Conservation (phyloP, 92 coral and sea anemone genomes). For the Umimayanthus kanabou region DNA sequence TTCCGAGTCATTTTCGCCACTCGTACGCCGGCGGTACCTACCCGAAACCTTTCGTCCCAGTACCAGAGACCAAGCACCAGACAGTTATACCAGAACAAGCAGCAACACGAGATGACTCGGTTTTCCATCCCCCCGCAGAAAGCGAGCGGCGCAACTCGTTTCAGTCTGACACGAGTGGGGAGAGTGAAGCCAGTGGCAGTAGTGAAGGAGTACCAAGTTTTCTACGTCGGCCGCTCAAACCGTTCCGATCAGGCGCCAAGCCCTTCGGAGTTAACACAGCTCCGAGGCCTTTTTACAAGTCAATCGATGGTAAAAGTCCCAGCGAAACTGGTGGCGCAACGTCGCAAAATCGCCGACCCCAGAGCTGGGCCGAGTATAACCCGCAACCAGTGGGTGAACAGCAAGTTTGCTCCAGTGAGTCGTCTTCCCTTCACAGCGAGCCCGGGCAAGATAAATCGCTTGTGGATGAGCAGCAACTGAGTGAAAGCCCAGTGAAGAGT, state of each 20-base stretch:
- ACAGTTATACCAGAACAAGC: conserved; percentile 16
- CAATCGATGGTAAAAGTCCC: conserved; percentile 2
- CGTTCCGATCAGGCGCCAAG: conserved; percentile 23
- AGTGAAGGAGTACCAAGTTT: not conserved
- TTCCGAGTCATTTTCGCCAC: conserved; percentile 61
- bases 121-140: not conserved
- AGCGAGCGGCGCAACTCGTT: conserved; percentile 33
- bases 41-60: conserved; percentile 56
- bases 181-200: conserved; percentile 19
- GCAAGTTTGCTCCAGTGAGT: not conserved
- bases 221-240: conserved; percentile 9
- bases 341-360: conserved; percentile 12
- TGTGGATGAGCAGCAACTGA: not conserved
- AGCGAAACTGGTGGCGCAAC: not conserved
- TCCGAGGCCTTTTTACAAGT: conserved; percentile 17
- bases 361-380: conserved; percentile 27
- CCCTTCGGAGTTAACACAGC: conserved; percentile 20
- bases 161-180: conserved; percentile 30
- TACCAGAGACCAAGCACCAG: conserved; percentile 1
- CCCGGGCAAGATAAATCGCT: not conserved
- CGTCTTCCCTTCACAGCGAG: conserved; percentile 20
- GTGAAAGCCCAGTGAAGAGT: conserved; percentile 23
- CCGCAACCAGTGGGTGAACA: not conserved
- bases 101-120: not conserved
- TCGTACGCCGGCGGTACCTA: conserved; percentile 56